Base-by-base conservation (phyloP, 1,140 invertebrate genomes). In the Aphelinus certus region DNA sequence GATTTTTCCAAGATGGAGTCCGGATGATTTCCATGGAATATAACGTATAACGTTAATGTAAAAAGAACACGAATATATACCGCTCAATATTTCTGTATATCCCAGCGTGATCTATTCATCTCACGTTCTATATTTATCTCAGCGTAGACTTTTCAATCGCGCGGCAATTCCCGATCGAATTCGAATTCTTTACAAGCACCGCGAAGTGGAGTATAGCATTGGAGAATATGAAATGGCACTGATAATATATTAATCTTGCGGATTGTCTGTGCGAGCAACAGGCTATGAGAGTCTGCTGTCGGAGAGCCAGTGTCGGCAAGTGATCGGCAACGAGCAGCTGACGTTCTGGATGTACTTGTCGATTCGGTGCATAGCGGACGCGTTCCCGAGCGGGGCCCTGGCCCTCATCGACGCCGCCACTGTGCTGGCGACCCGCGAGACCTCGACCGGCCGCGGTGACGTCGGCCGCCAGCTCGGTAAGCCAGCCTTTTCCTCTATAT, bases 401-500 rank as follows among this genome's bases (percentile, higher is more conserved):
- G 92, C 93, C 0, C 80, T 96, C 2, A 81, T 95, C 1, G 92
- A 94, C 62, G 92, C 93, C 0, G 93, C 93, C 1, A 90, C 94
- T n/a, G 91, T 95, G 2, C 94, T 94, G 61, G 93, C 94, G 2
- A 93, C 94, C 0, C 88, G 93, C 26, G 93, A 95, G 82, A 94
- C 94, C 1, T 94, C 93, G 0, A 90, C 93, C 46, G 93, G 94
- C 5, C 90, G 93, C 6, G 93, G 94, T 0, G 93, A 95, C 80
- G 93, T 95, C 10, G 94, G 94, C 6, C 90, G 92, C n/a, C 93
- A 95, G 83, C 87, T 95, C 62, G 92, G 73, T 75, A 55, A 60
- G 56, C 26, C 26, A 26, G 0, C 26, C 26, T 26, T 26, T 26
- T 26, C 51, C 51, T 6, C 1, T 53, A 53, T 9, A 53, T 53